These are phyloP conservation scores for Brachypteracias leptosomus DNA, from an alignment of 2,113 vertebrate genomes.

Conservation along the genomic window DNA sequence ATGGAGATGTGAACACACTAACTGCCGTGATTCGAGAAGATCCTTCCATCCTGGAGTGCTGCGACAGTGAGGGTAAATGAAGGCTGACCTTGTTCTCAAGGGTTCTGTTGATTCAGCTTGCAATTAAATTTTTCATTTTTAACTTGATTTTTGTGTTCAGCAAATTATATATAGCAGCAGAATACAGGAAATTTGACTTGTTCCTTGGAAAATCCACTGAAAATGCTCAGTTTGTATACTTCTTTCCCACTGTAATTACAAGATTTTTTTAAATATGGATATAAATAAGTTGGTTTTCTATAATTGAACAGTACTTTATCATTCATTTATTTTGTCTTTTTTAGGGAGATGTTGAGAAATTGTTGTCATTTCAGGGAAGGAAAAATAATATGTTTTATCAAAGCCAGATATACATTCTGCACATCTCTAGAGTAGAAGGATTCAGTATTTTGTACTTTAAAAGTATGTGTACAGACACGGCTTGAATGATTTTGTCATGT, in stretches of 20 bases:
- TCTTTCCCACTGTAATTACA: neutral
- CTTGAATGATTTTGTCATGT: neutral
- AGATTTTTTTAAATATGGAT: neutral
- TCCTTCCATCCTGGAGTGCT: slow-evolving; percentile 87
- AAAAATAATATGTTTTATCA: neutral
- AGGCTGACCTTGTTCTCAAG: neutral
- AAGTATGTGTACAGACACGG: neutral
- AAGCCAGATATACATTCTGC: neutral
- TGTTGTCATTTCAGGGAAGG: neutral
- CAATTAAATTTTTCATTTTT: neutral
- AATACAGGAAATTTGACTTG: neutral
- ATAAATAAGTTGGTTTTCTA: neutral
- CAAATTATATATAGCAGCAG: neutral
- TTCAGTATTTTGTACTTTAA: neutral
- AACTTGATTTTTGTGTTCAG: neutral
- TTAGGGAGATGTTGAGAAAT: neutral
- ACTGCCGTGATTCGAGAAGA: slow-evolving; percentile 86
- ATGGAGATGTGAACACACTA: slow-evolving; percentile 84
- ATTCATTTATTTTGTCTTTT: neutral
- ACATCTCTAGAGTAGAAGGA: neutral
- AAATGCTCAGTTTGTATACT: neutral
- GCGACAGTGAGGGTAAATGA: slow-evolving; percentile 83
- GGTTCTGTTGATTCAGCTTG: neutral
- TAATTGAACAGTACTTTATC: neutral
- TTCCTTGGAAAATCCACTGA: neutral